A percentile compares a stretch with the other conserved stretches of the same genome.
phyloP scores from a whole-genome alignment of 2,888 invertebrate species.

The Cantharis rufa region DNA sequence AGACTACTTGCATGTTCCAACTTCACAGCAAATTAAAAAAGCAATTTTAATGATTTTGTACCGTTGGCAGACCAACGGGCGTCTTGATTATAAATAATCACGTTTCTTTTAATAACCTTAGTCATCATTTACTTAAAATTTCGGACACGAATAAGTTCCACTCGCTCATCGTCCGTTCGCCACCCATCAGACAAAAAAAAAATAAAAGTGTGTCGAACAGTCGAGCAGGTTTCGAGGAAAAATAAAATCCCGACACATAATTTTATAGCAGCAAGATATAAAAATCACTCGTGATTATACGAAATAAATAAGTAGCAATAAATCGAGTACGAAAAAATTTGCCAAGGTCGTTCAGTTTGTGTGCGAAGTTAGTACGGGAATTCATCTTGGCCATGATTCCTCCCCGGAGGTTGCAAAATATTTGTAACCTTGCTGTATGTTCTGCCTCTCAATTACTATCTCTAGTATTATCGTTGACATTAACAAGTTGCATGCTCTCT shows the following conservation, averaged over 20 bases:
- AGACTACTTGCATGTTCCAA: background rate
- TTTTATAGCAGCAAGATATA: background rate
- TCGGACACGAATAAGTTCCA: background rate
- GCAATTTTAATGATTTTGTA: background rate
- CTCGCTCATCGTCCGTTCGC: background rate
- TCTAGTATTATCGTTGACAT: background rate
- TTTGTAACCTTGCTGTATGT: background rate
- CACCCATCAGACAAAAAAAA: background rate
- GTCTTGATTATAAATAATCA: background rate
- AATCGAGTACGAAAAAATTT: background rate
- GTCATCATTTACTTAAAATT: background rate
- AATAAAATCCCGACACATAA: background rate
- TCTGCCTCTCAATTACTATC: background rate
- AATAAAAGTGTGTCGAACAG: background rate
- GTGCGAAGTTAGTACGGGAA: background rate
- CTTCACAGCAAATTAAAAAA: background rate
- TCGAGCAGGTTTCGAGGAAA: background rate
- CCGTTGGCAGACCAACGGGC: background rate
- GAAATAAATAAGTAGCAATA: background rate
- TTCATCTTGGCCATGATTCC: background rate
- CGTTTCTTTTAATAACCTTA: background rate
- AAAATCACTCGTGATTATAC: background rate
- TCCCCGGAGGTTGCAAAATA: background rate
- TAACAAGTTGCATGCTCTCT: background rate
- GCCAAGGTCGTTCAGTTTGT: background rate